Base-by-base conservation (phyloP, 1,140 invertebrate genomes). In the Ridgeia piscesae region DNA sequence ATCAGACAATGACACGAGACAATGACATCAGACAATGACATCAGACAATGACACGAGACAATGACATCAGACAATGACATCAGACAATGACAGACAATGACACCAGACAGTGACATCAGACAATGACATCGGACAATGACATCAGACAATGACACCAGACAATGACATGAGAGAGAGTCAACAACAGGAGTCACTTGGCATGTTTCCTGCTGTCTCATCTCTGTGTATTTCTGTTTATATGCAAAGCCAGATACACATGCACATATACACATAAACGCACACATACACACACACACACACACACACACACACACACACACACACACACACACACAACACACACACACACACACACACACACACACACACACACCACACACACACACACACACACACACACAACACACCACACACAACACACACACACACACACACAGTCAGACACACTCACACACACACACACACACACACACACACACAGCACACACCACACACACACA, bases 121-220 rank as follows among this genome's bases (percentile, higher is more conserved):
- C n/a, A n/a, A n/a, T n/a, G n/a, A n/a, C n/a, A n/a, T n/a, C n/a
- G n/a, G n/a, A n/a, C n/a, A n/a, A n/a, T n/a, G n/a, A n/a, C n/a
- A n/a, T n/a, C n/a, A n/a, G n/a, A n/a, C n/a, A n/a, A n/a, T n/a
- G n/a, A n/a, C n/a, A n/a, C n/a, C n/a, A n/a, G n/a, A n/a, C n/a
- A n/a, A n/a, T n/a, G n/a, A n/a, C n/a, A n/a, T n/a, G n/a, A n/a
- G n/a, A n/a, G n/a, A 92, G 77, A 89, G 88, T 31, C 92, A 90
- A 93, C 1, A 93, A 91, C 48, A 35, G 34, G 17, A 42, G 33
- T 34, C 50, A 42, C 34, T 92, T 89, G 50, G 77, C 35, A 89
- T 77, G 27, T 77, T 77, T 77, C 58, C 27, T 77, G 58, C 58
- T 77, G 58, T 77, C 17, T 77, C 1, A 31, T 77, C 8, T 77